Conservation (phyloP, 2,888 invertebrate species). For the Amorpha juglandis region DNA sequence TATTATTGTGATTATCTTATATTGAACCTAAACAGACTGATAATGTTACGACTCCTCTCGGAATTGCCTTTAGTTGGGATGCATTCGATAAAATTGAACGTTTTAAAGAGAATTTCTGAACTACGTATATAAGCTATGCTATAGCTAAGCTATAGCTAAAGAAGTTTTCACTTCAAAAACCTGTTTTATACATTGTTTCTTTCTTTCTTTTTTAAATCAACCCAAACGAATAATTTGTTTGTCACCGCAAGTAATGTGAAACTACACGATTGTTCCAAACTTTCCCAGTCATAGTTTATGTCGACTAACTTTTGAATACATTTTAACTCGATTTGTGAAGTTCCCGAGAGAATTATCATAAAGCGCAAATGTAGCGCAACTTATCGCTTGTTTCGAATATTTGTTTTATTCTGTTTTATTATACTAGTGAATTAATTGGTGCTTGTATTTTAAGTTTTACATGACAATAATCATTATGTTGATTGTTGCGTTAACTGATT, state of each 20-base stretch:
- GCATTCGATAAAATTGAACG: neutral
- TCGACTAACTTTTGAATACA: constrained; percentile 20
- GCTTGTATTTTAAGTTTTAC: too few species aligned
- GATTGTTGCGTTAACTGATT: too few species aligned
- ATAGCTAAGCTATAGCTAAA: too few species aligned
- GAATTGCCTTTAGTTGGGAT: neutral
- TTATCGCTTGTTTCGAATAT: constrained; percentile 1
- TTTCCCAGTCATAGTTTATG: neutral
- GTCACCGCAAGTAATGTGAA: neutral
- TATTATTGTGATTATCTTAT: constrained; percentile 14
- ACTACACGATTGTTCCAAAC: neutral
- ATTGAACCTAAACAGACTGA: neutral
- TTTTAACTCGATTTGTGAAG: constrained; percentile 18
- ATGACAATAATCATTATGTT: too few species aligned
- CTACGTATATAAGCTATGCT: too few species aligned
- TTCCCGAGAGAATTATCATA: constrained; percentile 7
- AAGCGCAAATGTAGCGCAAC: constrained; percentile 12
- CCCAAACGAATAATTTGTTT: neutral
- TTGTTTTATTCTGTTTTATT: neutral
- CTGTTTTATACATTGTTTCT: too few species aligned
- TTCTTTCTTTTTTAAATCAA: neutral
- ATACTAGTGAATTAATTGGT: neutral
- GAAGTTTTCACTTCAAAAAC: too few species aligned
- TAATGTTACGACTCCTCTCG: neutral
- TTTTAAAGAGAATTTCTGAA: neutral